Base-by-base conservation (phyloP, 2,797 vertebrate genomes). In the Spheniscus humboldti region DNA sequence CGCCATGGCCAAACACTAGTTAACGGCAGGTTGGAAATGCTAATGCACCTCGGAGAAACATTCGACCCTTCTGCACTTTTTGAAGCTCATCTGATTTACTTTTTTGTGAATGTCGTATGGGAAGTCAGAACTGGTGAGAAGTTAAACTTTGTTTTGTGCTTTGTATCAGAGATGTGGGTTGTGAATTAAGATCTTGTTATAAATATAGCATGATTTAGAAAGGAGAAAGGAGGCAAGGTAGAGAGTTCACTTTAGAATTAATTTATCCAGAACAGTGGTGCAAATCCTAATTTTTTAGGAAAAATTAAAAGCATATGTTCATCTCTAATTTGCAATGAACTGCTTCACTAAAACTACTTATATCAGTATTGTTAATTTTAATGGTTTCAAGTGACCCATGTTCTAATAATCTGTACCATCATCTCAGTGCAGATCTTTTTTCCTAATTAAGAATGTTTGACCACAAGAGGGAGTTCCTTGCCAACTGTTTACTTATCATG, bases 401-500 rank as follows among this genome's bases (percentile, higher is more conserved):
- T 90, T 97, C 79, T 96, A 97, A 94, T 94, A 96, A 95, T 96
- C 74, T 56, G 79, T 86, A 88, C 75, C 79, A 92, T 93, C 63
- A 72, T 41, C 56, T 64, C 59, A 63, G 92, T 12, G 50, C 18
- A 83, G 43, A 82, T 53, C 75, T 93, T 96, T 96, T 59, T 82
- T 48, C 88, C 90, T 94, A 97, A 97, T 98, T 97, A 97, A 94
- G 95, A 94, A 94, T 83, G 37, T 98, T 97, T 94, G 95, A 98
- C 99, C 99, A 99, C 99, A 99, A 99, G 99, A 99, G 99, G 99
- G 99, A 98, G 99, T 99, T 99, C 98, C 99, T 99, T 98, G 98
- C 99, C 99, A 99, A 98, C 98, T 98, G 98, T 99, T 98, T 97
- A 97, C 86, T 94, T 94, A 56, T 33, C 84, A 59, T 86, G 87